Conservation (phyloP, 2,797 vertebrate species). For the Myotis planiceps region DNA sequence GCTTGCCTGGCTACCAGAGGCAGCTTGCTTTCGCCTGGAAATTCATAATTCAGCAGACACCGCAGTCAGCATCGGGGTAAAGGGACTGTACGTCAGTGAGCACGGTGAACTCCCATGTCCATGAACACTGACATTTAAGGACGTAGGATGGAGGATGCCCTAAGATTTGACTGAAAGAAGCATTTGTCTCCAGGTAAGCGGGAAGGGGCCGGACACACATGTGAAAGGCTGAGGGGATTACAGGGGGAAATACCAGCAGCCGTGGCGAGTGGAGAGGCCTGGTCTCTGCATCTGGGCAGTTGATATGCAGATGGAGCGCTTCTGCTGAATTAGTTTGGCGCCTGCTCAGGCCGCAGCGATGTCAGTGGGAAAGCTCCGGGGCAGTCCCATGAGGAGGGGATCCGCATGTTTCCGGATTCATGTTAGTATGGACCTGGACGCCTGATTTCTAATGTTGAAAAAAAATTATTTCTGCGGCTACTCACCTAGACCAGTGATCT, state of each 20-base stretch:
- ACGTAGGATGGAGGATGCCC: background rate
- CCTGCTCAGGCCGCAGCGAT: slow-evolving; percentile 83
- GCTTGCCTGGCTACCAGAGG: background rate
- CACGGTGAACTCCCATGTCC: slow-evolving; percentile 20
- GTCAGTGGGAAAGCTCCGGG: slow-evolving; percentile 87
- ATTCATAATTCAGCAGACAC: background rate
- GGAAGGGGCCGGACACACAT: background rate
- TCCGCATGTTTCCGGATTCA: slow-evolving; percentile 86
- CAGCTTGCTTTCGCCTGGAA: slow-evolving; percentile 1
- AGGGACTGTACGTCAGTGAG: background rate
- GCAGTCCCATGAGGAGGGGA: slow-evolving; percentile 84
- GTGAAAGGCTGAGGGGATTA: slow-evolving; percentile 33
- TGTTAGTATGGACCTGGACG: slow-evolving; percentile 80
- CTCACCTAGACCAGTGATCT: background rate
- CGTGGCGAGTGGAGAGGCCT: slow-evolving; percentile 68
- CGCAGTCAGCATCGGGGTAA: background rate
- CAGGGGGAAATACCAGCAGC: slow-evolving; percentile 37
- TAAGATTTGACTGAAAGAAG: slow-evolving; percentile 9
- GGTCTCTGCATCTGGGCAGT: slow-evolving; percentile 75
- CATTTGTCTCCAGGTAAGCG: background rate
- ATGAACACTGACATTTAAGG: slow-evolving; percentile 28
- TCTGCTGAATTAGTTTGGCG: slow-evolving; percentile 88
- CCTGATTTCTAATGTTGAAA: slow-evolving; percentile 70
- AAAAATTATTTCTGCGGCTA: slow-evolving; percentile 24
- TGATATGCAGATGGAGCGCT: slow-evolving; percentile 88